Evolutionary conservation across 2,797 vertebrate species (phyloP), one percentile per base, ranked within the genome.

Genomic region (Tokudaia muenninki): DNA sequence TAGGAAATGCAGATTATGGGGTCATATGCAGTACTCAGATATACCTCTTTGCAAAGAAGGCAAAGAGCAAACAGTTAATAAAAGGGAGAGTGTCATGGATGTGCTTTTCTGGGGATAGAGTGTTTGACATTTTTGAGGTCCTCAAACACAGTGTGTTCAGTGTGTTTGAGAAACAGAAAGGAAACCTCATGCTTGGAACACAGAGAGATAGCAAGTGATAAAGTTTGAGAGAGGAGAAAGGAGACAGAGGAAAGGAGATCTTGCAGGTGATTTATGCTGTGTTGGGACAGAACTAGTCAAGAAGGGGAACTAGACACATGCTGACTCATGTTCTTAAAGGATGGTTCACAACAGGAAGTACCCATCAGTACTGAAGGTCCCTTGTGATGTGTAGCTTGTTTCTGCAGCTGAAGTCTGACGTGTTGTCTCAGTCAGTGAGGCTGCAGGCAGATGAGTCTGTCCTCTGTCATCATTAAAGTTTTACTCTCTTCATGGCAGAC

Each of bases 361-460:
- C 5, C n/a, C 50, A 72, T 88, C 86, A 75, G n/a, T 67, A n/a
- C 41, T 50, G 0, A 34, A 13, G n/a, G 17, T 59, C 44, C 26
- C 2, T 78, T n/a, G 80, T 41, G 79, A 65, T 4, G 21, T 14
- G 2, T 19, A 50, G 0, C 37, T 67, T 19, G 19, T 65, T 79
- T 74, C 61, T 81, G n/a, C 24, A 63, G 55, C 31, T 72, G 61
- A 50, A 86, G 19, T 3, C 29, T 61, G 10, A 29, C 80, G 29
- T 21, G 12, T 1, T 80, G 4, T 8, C 3, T 1, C 24, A 6
- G 17, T 29, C 4, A 47, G 41, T 0, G 34, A 31, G 3, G 34
- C 6, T 29, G 31, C 1, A 22, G 2, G 6, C 13, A 52, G 57
- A 55, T 19, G 47, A 7, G 16, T 44, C 17, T 6, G 12, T 2